A percentile compares a stretch with the other conserved stretches of the same genome.
phyloP scores from a whole-genome alignment of 1,140 invertebrate species.

The Anastrepha obliqua region DNA sequence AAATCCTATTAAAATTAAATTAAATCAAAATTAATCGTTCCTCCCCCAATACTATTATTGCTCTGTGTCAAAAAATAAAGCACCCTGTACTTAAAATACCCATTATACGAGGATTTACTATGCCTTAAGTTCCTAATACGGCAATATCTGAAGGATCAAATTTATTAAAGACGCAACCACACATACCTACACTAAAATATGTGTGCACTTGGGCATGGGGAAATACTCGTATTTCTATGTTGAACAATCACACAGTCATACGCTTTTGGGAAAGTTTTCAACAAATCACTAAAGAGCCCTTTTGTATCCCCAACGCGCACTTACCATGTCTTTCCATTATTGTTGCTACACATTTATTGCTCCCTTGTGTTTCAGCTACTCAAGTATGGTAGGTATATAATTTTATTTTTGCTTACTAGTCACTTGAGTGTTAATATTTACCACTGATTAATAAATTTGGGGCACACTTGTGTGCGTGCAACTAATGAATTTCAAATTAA shows the following conservation, averaged over 20 bases:
- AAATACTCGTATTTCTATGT: neutral
- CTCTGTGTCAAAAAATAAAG: too few relatives aligned
- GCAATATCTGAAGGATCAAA: too few relatives aligned
- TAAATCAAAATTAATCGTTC: too few relatives aligned
- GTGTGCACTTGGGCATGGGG: neutral
- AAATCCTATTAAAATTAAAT: too few relatives aligned
- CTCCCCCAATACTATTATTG: too few relatives aligned
- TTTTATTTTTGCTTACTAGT: neutral
- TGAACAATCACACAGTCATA: neutral
- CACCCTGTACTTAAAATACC: too few relatives aligned
- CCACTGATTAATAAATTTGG: neutral
- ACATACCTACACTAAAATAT: neutral
- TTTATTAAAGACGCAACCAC: too few relatives aligned
- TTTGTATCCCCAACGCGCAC: neutral
- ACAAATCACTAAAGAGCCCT: neutral
- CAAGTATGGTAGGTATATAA: neutral
- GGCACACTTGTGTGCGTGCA: neutral
- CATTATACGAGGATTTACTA: too few relatives aligned
- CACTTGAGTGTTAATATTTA: constrained; percentile 8
- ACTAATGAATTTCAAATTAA: constrained; percentile 39
- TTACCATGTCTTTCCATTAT: neutral
- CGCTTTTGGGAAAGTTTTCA: neutral
- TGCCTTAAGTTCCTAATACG: too few relatives aligned
- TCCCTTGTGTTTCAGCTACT: neutral
- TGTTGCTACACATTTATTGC: neutral